phyloP scores from a whole-genome alignment of 2,113 vertebrate species.

The Corythaeola cristata region DNA sequence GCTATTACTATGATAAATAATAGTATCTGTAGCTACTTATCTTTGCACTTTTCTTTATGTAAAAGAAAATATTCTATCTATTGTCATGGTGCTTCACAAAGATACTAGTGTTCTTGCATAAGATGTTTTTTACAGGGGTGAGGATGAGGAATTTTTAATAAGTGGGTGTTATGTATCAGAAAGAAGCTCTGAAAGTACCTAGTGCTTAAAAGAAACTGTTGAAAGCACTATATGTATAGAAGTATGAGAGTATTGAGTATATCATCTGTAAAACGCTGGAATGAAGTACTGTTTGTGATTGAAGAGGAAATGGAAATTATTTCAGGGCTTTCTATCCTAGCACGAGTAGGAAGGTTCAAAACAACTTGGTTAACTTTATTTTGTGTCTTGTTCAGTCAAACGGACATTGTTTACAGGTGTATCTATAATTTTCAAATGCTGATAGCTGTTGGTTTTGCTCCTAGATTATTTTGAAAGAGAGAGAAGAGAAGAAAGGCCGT shows the following conservation, averaged over 20 bases:
- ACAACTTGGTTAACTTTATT: background rate
- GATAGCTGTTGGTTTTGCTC: slow-evolving; percentile 35
- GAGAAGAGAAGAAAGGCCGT: slow-evolving; percentile 96
- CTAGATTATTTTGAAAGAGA: slow-evolving; percentile 96
- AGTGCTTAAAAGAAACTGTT: background rate
- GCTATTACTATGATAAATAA: no score
- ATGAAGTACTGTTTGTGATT: background rate
- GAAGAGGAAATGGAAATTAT: background rate
- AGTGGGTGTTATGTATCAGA: background rate
- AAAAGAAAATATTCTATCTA: background rate
- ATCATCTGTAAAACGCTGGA: background rate
- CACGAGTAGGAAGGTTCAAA: background rate
- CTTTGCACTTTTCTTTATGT: background rate
- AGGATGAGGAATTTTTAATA: background rate
- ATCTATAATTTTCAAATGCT: background rate
- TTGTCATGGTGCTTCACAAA: background rate
- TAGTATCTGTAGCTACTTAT: background rate
- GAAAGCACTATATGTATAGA: background rate
- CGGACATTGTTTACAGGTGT: background rate
- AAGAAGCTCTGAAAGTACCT: background rate
- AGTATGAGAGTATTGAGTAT: background rate
- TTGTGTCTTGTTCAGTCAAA: background rate
- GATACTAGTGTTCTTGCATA: background rate
- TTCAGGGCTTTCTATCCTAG: background rate
- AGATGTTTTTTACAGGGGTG: background rate